phyloP scores from a whole-genome alignment of 1,140 invertebrate species.

The Wiebesia pumilae region DNA sequence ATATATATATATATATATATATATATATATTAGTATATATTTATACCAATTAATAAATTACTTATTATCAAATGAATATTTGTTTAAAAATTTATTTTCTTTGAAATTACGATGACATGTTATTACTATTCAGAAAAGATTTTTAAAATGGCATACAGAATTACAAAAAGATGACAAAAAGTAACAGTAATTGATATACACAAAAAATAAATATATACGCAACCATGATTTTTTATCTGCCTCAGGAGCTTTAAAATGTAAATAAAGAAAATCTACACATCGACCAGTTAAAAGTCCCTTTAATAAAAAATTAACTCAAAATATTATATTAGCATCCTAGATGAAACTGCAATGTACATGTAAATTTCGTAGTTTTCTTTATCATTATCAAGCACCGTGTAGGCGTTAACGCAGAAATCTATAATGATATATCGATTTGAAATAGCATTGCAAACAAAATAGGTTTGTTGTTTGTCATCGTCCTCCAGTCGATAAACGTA shows the following conservation, averaged over 20 bases:
- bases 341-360: conserved; percentile 3
- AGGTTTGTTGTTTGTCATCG: conserved; percentile 6
- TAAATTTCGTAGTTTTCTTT: neutral
- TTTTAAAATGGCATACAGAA: too few species aligned
- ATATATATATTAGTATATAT: neutral
- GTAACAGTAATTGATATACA: neutral
- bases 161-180: neutral
- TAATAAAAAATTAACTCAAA: conserved; percentile 1
- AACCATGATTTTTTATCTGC: conserved; percentile 2
- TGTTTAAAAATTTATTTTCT: neutral
- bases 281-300: neutral
- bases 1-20: neutral
- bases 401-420: neutral
- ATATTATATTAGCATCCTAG: conserved; percentile 19
- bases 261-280: neutral
- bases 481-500: neutral
- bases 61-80: too few species aligned
- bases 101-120: too few species aligned
- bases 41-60: too few species aligned
- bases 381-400: neutral
- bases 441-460: neutral
- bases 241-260: neutral
- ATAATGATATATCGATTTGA: neutral
- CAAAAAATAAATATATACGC: conserved; percentile 4
- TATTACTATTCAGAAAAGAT: too few species aligned